Evolutionary conservation across 2,797 vertebrate species (phyloP), one percentile per base, ranked within the genome.

Genomic region (Pipistrellus pygmaeus): DNA sequence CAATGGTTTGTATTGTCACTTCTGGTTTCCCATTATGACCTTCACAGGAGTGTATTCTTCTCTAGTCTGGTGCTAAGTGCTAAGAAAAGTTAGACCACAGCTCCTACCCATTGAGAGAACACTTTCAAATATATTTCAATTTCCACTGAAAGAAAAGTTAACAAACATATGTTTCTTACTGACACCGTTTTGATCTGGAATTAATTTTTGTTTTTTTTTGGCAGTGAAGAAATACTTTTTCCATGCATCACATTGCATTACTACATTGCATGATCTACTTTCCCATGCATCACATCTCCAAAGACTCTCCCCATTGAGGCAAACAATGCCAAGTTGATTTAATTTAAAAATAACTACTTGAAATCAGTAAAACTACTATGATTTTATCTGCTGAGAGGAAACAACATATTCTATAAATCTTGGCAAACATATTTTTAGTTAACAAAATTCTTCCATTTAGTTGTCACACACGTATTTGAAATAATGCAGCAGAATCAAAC

Each of bases 321-420:
- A 76, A 91, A 88, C 20, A 44, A 30, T 90, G 78, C 80, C 14
- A 53, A 76, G 25, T 78, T 13, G 5, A 25, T 76, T 89, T 30
- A n/a, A 6, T 55, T 75, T 38, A 78, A 85, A 89, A 75, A 27
- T 66, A 93, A 62, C 1, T 80, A 62, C 1, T 80, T 81, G 25
- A 80, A 88, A 66, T 85, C 11, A 82, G 20, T 78, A 84, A 82
- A 73, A 12, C 25, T 68, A 51, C 13, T 71, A 15, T 41, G 14
- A 80, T 75, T 95, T 83, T 53, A 2, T 66, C 48, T 69, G 14
- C 38, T 23, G 20, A 41, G 9, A 53, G 53, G 17, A 88, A 92
- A 78, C 53, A 90, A 27, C 1, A 35, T 81, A 77, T 64, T 64
- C 27, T 23, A 38, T 90, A 55, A 81, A 94, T 81, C 72, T 95